phyloP scores from a whole-genome alignment of 2,888 invertebrate genomes.

The Morpho achilles region DNA sequence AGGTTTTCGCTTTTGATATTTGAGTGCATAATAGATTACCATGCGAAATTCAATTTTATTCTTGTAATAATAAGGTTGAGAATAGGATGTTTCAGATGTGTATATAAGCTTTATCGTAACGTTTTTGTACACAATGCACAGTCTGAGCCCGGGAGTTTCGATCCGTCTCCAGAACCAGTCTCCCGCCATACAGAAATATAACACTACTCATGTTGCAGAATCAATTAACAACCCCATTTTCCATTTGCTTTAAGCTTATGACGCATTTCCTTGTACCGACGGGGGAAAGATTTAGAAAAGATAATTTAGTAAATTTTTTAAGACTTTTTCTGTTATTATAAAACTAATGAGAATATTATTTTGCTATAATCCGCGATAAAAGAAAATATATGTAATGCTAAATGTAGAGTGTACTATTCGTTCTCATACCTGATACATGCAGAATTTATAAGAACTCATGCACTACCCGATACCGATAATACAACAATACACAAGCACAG shows the following conservation, averaged over 20 bases:
- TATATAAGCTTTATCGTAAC: slow-evolving; percentile 18
- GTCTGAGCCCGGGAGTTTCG: slow-evolving; percentile 37
- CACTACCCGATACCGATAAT: too few species aligned
- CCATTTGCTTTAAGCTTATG: slow-evolving; percentile 5
- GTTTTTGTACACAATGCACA: slow-evolving; percentile 27
- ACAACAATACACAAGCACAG: too few species aligned
- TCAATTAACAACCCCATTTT: slow-evolving; percentile 16
- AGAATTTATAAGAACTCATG: too few species aligned
- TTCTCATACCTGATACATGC: too few species aligned
- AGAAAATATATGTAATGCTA: too few species aligned
- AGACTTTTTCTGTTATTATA: too few species aligned
- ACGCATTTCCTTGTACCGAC: background rate
- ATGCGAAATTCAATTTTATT: slow-evolving; percentile 1
- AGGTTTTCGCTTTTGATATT: slow-evolving; percentile 11
- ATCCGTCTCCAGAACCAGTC: slow-evolving; percentile 32
- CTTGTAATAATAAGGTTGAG: background rate
- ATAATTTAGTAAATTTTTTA: too few species aligned
- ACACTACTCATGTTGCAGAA: slow-evolving; percentile 18
- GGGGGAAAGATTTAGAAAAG: too few species aligned
- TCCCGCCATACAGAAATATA: slow-evolving; percentile 28
- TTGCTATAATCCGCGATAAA: too few species aligned
- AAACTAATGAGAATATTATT: too few species aligned
- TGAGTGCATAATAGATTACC: slow-evolving; percentile 11
- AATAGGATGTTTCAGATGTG: background rate
- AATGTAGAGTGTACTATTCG: too few species aligned